Evolutionary conservation across 2,888 invertebrate genomes (phyloP).

Genomic region (Dione vanillae): DNA sequence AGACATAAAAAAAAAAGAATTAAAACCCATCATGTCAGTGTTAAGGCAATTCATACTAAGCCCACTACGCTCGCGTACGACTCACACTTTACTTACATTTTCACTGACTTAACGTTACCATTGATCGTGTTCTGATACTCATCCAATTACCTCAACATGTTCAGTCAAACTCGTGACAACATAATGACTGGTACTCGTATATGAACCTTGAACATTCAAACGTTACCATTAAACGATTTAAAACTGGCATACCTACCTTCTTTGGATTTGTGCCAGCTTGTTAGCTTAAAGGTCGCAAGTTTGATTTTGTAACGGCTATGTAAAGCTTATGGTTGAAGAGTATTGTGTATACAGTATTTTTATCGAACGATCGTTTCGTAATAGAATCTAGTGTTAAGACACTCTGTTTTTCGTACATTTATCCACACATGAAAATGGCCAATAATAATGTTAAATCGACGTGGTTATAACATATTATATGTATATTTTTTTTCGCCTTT

Average conservation of each 20-base stretch:
- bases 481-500: no score
- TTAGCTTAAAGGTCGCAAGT: background rate
- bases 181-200: slow-evolving; percentile 6
- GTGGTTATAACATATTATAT: no score
- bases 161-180: slow-evolving; percentile 14
- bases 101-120: background rate
- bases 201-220: slow-evolving; percentile 12
- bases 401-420: background rate
- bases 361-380: no score
- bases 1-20: background rate
- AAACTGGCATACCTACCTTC: background rate
- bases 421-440: no score
- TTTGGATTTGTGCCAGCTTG: slow-evolving; percentile 8
- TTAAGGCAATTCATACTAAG: no score
- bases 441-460: no score
- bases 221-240: slow-evolving; percentile 1
- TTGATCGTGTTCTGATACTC: background rate
- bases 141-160: slow-evolving; percentile 8
- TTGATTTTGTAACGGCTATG: background rate
- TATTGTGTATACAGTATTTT: no score
- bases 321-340: no score
- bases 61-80: no score
- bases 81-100: no score
- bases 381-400: background rate
- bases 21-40: no score